Conservation (phyloP, 1,140 invertebrate genomes). For the Schlechtendalia chinensis region DNA sequence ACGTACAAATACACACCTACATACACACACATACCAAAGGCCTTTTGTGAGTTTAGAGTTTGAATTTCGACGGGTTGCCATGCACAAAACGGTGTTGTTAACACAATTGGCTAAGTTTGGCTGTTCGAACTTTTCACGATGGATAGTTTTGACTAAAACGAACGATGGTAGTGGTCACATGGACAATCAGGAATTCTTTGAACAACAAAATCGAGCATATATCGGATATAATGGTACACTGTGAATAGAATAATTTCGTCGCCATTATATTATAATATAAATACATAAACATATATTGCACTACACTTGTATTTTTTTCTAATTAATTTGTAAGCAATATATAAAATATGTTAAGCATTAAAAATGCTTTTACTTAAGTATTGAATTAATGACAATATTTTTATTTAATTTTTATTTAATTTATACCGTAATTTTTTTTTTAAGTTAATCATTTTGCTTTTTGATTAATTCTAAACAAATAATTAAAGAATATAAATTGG, state of each 20-base stretch:
- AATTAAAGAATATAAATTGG: no score
- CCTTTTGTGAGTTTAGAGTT: background rate
- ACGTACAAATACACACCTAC: background rate
- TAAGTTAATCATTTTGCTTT: no score
- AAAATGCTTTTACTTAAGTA: no score
- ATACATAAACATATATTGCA: no score
- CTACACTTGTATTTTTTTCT: no score
- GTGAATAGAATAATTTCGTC: background rate
- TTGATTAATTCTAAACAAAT: no score
- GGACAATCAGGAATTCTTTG: constrained; percentile 3
- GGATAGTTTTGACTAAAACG: constrained; percentile 35
- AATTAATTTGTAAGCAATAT: no score
- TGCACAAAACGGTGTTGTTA: constrained; percentile 26
- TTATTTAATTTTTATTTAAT: no score
- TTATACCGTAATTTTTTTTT: no score
- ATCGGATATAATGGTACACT: background rate
- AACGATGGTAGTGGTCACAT: background rate
- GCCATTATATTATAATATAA: background rate
- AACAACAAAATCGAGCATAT: background rate
- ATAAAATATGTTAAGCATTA: no score
- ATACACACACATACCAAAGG: background rate
- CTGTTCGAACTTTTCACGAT: constrained; percentile 36
- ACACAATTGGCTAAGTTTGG: constrained; percentile 40
- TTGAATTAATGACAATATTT: no score
- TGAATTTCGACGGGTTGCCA: background rate